Percentiles rank a stretch among this genome's conserved stretches.
phyloP scores from a whole-genome alignment of 1,140 invertebrate genomes.

The Diuraphis noxia region DNA sequence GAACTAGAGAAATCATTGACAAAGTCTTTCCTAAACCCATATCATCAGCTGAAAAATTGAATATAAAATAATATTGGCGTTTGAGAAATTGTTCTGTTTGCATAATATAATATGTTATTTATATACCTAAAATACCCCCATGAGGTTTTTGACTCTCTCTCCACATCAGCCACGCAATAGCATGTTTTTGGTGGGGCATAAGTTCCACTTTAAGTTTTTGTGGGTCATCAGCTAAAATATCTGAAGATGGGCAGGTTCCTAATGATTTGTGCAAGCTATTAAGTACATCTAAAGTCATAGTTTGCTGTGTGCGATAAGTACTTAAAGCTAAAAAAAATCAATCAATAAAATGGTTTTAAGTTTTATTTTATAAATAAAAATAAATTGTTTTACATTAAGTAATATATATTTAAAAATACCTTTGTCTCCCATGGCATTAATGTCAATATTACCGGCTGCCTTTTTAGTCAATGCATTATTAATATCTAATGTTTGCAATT shows the following conservation, averaged over 20 bases:
- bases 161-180: constrained; percentile 87
- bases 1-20: constrained; percentile 83
- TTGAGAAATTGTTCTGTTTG: not conserved
- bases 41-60: constrained; percentile 75
- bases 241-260: constrained; percentile 67
- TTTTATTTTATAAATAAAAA: not conserved
- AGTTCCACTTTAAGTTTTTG: constrained; percentile 69
- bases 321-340: constrained; percentile 62
- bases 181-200: constrained; percentile 86
- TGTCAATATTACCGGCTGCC: constrained; percentile 43
- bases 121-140: constrained; percentile 74
- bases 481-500: not conserved
- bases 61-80: not conserved
- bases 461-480: constrained; percentile 17
- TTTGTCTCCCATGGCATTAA: constrained; percentile 49
- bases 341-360: not conserved
- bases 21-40: constrained; percentile 95
- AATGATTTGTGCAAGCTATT: constrained; percentile 75
- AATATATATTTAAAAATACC: constrained; percentile 38
- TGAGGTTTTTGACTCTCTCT: constrained; percentile 79
- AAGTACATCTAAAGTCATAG: constrained; percentile 72
- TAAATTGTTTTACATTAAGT: not conserved
- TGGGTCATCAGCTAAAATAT: constrained; percentile 67
- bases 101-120: constrained; percentile 53
- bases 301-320: constrained; percentile 67